Conservation (phyloP, 2,888 invertebrate genomes). For the Diarsia dahlii region DNA sequence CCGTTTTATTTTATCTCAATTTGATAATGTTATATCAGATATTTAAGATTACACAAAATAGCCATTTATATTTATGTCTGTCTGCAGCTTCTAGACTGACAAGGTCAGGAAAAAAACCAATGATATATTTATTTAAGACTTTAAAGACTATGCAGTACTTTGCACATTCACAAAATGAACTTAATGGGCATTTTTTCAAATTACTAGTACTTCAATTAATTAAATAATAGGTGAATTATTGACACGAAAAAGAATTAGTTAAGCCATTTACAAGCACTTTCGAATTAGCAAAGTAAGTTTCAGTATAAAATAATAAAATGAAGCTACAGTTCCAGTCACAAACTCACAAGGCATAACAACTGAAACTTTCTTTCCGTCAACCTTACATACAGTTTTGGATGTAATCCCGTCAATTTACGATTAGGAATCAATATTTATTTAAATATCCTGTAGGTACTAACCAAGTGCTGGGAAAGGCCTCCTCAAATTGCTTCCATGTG, state of each 20-base stretch:
- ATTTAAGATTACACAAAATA: conserved; percentile 9
- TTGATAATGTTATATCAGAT: not conserved
- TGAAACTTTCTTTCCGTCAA: not conserved
- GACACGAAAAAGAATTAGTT: not conserved
- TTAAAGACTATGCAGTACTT: too few relatives aligned
- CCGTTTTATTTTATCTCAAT: not conserved
- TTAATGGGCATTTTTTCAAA: too few relatives aligned
- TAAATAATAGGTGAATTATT: too few relatives aligned
- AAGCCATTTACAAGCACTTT: not conserved
- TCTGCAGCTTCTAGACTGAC: conserved; percentile 23
- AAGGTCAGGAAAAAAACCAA: conserved; percentile 36
- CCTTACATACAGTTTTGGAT: not conserved
- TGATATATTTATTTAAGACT: not conserved
- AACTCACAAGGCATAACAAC: too few relatives aligned
- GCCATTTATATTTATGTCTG: conserved; percentile 6
- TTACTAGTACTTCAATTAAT: too few relatives aligned
- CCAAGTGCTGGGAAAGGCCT: too few relatives aligned
- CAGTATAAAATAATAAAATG: not conserved
- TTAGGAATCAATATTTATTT: not conserved
- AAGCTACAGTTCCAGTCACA: not conserved
- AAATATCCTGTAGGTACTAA: too few relatives aligned
- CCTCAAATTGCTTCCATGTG: too few relatives aligned
- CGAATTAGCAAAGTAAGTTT: not conserved
- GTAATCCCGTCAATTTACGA: not conserved
- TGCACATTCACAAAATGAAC: too few relatives aligned